These are phyloP conservation scores for Malthinus flaveolus DNA, from an alignment of 2,888 invertebrate genomes.

Conservation along the genomic window DNA sequence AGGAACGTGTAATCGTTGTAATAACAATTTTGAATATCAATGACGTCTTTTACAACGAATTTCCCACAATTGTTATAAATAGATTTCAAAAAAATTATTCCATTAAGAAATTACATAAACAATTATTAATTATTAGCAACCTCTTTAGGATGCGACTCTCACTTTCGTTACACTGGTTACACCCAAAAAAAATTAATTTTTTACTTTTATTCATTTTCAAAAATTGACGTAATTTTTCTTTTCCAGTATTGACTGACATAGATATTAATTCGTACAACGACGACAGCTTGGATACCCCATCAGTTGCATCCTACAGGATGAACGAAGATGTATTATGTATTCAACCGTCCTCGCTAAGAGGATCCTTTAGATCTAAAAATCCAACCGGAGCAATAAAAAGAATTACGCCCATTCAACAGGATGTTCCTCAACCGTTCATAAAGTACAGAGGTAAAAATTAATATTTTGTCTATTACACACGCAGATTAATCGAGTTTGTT, in stretches of 20 bases:
- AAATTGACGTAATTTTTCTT: conserved; percentile 6
- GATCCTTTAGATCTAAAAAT: conserved; percentile 48
- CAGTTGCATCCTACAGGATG: conserved; percentile 51
- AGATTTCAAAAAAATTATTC: too few species aligned
- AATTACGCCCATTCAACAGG: conserved; percentile 38
- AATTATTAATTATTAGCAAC: too few species aligned
- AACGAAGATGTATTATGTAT: conserved; percentile 51
- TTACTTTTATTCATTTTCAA: not conserved
- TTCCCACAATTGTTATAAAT: too few species aligned
- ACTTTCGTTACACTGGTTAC: too few species aligned
- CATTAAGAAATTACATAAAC: too few species aligned
- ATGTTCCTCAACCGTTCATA: conserved; percentile 47
- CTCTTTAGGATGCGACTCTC: too few species aligned
- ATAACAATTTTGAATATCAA: too few species aligned
- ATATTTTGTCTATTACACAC: not conserved
- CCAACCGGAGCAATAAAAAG: conserved; percentile 40
- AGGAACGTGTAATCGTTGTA: too few species aligned
- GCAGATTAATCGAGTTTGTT: not conserved
- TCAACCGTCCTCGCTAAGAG: conserved; percentile 48
- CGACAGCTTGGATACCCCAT: conserved; percentile 51
- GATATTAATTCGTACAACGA: conserved; percentile 59
- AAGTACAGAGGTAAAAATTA: conserved; percentile 52
- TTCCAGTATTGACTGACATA: conserved; percentile 62
- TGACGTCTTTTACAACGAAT: too few species aligned
- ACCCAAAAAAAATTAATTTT: too few species aligned